A percentile compares a stretch with the other conserved stretches of the same genome.
phyloP scores from a whole-genome alignment of 2,888 invertebrate species.

The Aspidiotus rigidus region DNA sequence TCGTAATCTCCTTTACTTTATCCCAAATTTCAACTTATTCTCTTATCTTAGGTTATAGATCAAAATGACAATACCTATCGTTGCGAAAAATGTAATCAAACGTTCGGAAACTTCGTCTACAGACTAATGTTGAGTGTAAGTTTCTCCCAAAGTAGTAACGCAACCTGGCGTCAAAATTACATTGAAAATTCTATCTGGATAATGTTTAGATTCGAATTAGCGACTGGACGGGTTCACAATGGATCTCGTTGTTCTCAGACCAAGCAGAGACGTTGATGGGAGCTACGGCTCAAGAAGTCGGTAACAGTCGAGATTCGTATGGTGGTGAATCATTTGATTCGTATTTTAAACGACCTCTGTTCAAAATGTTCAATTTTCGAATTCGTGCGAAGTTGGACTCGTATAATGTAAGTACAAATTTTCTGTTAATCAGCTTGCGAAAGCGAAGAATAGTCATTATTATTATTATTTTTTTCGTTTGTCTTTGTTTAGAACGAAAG shows the following conservation, averaged over 20 bases:
- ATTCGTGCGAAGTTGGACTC: constrained; percentile 81
- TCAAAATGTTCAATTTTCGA: constrained; percentile 71
- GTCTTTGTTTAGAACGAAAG: constrained; percentile 53
- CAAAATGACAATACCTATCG: constrained; percentile 76
- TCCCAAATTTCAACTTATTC: constrained; percentile 6
- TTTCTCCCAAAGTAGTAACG: constrained; percentile 42
- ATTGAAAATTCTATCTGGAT: constrained; percentile 43
- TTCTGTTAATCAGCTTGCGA: too few relatives aligned
- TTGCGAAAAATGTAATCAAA: constrained; percentile 89
- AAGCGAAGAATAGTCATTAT: too few relatives aligned
- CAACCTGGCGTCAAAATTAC: neutral
- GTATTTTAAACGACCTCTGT: constrained; percentile 64
- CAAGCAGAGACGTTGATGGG: constrained; percentile 69
- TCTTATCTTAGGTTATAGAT: constrained; percentile 54
- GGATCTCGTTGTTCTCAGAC: constrained; percentile 84
- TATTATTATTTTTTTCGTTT: too few relatives aligned
- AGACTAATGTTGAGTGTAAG: constrained; percentile 59
- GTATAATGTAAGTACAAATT: constrained; percentile 63
- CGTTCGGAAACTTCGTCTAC: constrained; percentile 76
- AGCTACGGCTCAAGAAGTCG: constrained; percentile 63
- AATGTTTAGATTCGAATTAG: constrained; percentile 59
- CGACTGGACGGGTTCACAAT: constrained; percentile 78
- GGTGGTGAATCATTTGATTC: constrained; percentile 57
- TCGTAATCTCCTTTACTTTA: neutral
- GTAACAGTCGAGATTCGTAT: constrained; percentile 53